Base-by-base conservation (phyloP, 2,888 invertebrate species). In the Drosophila setosimentum region DNA sequence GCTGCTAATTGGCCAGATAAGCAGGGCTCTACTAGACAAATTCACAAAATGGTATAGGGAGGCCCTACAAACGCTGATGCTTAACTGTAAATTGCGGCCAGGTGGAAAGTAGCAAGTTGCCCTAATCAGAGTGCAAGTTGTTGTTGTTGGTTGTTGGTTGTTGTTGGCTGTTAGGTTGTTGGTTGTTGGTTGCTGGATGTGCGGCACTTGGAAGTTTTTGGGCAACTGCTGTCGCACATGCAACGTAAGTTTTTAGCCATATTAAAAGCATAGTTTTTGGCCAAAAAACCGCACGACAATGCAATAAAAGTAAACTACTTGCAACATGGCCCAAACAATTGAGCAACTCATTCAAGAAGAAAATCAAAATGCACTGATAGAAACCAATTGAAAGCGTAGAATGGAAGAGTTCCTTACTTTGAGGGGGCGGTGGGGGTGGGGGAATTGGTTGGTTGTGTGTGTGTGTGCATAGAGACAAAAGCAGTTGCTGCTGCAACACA, bases 311-410 rank as follows among this genome's bases (percentile, higher is more conserved):
- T 71, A 78, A 86, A 66, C 69, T 63, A 68, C 76, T 72, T 78
- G 69, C 82, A 70, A 83, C 86, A 87, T 78, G 84, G 80, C 13
- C 37, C 82, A 80, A 89, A 87, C 89, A 89, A 87, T 87, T 82
- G 89, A 85, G 76, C 78, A 85, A 82, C 89, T 89, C 86, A 76
- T 77, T 85, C 71, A 82, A 76, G 83, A 83, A 82, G 73, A 85
- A 87, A 87, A 89, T 89, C 88, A 87, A 87, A 87, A 82, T 87
- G 83, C 85, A 85, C 75, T 89, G 86, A 86, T 89, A 89, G 76
- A 89, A 84, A 85, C 70, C 86, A 86, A 89, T 89, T 80, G 78
- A 82, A 73, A 50, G 50, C 18, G 18, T 1, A 21, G 18, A 2
- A 2, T 1, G 48, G 5, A 54, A 55, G n/a, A 21, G 21, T 29